Percentiles rank a stretch among this genome's conserved stretches.
phyloP scores from a whole-genome alignment of 2,888 invertebrate genomes.

The Tipula confusa region DNA sequence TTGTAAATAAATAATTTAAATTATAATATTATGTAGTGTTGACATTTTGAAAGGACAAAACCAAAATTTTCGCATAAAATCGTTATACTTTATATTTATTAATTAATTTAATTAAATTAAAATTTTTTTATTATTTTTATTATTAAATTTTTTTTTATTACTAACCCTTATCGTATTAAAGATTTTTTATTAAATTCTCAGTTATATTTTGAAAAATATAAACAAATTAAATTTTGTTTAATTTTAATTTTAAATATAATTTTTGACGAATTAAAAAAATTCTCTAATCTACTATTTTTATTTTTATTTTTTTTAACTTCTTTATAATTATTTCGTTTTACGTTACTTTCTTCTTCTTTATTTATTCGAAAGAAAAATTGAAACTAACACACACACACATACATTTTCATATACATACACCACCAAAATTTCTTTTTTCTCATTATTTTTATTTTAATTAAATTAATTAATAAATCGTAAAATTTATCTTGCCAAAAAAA shows the following conservation, averaged over 20 bases:
- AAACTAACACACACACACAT: background rate
- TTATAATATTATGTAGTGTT: background rate
- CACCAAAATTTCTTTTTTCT: background rate
- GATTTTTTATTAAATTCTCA: constrained; percentile 20
- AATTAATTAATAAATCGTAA: background rate
- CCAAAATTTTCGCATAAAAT: background rate
- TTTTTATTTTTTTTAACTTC: too few relatives aligned
- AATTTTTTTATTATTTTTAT: background rate
- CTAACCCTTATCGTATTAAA: background rate
- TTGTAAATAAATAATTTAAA: background rate
- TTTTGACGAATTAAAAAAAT: background rate
- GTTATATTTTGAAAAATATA: background rate
- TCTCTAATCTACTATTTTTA: background rate
- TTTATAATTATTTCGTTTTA: background rate
- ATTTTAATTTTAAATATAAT: background rate
- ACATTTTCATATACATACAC: background rate
- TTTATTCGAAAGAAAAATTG: constrained; percentile 20
- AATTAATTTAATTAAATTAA: constrained; percentile 3
- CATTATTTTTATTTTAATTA: background rate
- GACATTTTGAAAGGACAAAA: background rate
- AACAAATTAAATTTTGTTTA: background rate
- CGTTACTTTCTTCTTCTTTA: constrained; percentile 20
- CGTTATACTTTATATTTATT: background rate
- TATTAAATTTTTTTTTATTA: background rate
- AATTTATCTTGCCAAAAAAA: background rate